These are phyloP conservation scores for Lymantria monacha DNA, from an alignment of 2,888 invertebrate genomes.

Conservation along the genomic window DNA sequence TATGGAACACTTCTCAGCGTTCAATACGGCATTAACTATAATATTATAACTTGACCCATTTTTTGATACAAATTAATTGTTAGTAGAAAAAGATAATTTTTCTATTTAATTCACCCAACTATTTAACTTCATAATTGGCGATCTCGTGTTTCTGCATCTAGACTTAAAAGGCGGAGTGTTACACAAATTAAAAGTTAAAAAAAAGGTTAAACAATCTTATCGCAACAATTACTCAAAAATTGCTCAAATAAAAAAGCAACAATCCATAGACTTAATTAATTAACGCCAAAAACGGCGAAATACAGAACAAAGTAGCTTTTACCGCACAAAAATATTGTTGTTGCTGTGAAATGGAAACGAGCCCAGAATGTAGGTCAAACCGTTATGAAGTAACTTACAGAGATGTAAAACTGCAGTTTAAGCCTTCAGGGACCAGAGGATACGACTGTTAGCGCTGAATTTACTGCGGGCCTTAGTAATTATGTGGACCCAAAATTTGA, in stretches of 20 bases:
- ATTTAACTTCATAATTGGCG: too few species aligned
- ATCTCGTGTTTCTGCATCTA: too few species aligned
- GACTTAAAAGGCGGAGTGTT: too few species aligned
- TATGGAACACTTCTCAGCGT: too few species aligned
- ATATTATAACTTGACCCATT: too few species aligned
- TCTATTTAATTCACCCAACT: too few species aligned
- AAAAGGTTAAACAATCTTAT: not conserved
- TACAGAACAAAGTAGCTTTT: conserved; percentile 59
- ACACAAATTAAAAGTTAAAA: too few species aligned
- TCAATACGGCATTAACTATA: too few species aligned
- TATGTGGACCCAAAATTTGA: conserved; percentile 4
- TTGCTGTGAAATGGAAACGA: conserved; percentile 55
- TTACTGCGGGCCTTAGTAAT: conserved; percentile 4
- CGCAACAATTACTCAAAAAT: conserved; percentile 3
- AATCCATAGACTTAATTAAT: conserved; percentile 57
- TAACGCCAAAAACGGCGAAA: conserved; percentile 52
- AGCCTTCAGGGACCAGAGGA: conserved; percentile 29
- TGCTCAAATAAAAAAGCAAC: conserved; percentile 22
- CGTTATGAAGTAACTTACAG: conserved; percentile 57
- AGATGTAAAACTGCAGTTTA: conserved; percentile 49
- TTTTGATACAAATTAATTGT: too few species aligned
- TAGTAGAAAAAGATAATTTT: too few species aligned
- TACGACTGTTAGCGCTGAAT: conserved; percentile 2
- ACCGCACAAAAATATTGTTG: conserved; percentile 66
- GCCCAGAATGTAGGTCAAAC: conserved; percentile 64